Base-by-base conservation (phyloP, 30 jellyfish, hydroid and myxozoan species). In the Cassiopea andromeda region DNA sequence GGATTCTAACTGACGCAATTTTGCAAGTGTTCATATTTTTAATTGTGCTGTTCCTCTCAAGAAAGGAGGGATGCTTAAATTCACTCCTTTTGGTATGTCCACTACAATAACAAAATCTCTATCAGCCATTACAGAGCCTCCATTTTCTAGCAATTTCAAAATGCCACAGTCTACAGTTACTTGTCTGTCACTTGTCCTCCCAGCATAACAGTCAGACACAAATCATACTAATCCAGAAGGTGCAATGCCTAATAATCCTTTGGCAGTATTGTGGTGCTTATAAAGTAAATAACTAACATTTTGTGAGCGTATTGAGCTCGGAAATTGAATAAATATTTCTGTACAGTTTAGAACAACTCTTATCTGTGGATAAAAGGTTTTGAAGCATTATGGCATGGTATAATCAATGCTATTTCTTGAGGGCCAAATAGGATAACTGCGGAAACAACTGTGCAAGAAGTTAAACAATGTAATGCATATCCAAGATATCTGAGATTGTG, bases 201-300 rank as follows among this genome's bases (percentile, higher is more conserved):
- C 97, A 18, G 94, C 90, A 77, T 84, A 84, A 27, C 76, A 50
- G 38, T 91, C 97, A 68, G 92, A 84, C 18, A 85, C 97, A 83
- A 85, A 91, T 59, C 89, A 59, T 15, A 91, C 73, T 13, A 79
- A 82, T 19, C 97, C 95, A 10, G 90, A 60, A 46, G 96, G 98
- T 64, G 96, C 49, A 64, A 92, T 92, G n/a, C 98, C 98, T 45
- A 92, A 84, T 49, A 86, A 69, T 66, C 97, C 97, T 75, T 92
- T 92, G 48, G 98, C 98, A 80, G 91, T 92, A 85, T 91, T 85
- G 61, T 91, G 92, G 47, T 87, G 98, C 60, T 87, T 92, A 60
- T 91, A 75, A 50, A 48, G 71, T 17, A 88, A 85, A 75, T 17
- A 84, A 15, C 85, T 71, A 68, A 80, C 92, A 48, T 93, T 85